Evolutionary conservation across 2,797 vertebrate species (phyloP).

Genomic region (Melanotaenia maccullochi): DNA sequence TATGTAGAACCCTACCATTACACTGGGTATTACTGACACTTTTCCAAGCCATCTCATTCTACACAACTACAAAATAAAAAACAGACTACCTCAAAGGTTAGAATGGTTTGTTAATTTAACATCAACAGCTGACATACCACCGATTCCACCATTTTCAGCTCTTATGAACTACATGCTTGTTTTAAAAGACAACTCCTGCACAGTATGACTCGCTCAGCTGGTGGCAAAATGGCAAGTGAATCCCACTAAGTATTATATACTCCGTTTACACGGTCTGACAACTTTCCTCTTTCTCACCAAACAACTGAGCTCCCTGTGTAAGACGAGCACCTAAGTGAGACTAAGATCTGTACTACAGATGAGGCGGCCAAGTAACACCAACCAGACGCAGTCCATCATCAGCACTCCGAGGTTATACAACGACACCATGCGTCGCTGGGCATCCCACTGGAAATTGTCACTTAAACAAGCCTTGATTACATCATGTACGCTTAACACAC

Average conservation of each 20-base stretch:
- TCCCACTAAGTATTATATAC: conserved; percentile 11
- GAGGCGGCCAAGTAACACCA: conserved; percentile 96
- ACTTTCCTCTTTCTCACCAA: conserved; percentile 9
- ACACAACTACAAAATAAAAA: neutral
- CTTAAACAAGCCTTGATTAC: conserved; percentile 80
- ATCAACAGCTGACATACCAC: neutral
- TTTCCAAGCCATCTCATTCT: neutral
- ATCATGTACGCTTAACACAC: conserved; percentile 75
- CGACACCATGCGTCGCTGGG: conserved; percentile 61
- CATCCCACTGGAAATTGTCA: conserved; percentile 76
- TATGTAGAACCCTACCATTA: neutral
- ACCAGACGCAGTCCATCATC: conserved; percentile 96
- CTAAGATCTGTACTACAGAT: conserved; percentile 87
- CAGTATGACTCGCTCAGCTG: conserved; percentile 50
- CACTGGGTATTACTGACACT: neutral
- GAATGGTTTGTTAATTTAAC: neutral
- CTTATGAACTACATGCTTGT: neutral
- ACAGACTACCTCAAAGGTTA: neutral
- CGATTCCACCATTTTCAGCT: neutral
- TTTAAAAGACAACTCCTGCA: neutral
- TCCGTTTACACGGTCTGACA: conserved; percentile 23
- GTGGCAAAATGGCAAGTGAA: conserved; percentile 33
- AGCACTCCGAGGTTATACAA: conserved; percentile 83
- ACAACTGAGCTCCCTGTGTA: conserved; percentile 32
- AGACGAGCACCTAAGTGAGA: conserved; percentile 60